Evolutionary conservation across 2,113 vertebrate species (phyloP).

Genomic region (Mungos mungo): DNA sequence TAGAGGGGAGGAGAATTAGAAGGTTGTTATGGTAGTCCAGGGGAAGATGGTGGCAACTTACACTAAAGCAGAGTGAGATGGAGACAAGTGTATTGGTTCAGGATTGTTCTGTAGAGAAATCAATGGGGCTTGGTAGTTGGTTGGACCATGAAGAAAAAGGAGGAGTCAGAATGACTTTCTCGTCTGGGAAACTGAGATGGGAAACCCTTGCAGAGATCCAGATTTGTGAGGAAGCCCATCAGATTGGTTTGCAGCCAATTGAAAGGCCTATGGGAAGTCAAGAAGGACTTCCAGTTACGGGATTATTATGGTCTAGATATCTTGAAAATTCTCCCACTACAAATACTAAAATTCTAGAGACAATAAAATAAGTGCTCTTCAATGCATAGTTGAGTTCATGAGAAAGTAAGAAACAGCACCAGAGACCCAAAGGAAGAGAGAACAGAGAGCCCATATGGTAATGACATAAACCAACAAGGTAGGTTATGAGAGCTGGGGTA

Average conservation of each 20-base stretch:
- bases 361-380: not conserved
- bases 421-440: not conserved
- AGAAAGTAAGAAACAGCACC: not conserved
- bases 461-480: not conserved
- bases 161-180: not conserved
- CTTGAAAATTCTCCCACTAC: not conserved
- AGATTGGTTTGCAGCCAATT: not conserved
- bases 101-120: not conserved
- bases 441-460: not conserved
- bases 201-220: not conserved
- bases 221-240: not conserved
- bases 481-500: not conserved
- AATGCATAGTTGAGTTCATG: not conserved
- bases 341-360: not conserved
- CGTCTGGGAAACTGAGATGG: not conserved
- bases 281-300: not conserved
- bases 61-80: not conserved
- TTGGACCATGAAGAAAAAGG: not conserved
- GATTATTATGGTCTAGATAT: not conserved
- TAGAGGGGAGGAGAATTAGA: not conserved
- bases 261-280: not conserved
- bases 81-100: not conserved
- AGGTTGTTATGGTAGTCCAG: not conserved
- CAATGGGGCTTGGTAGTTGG: too few species aligned
- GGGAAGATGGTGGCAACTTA: not conserved